These are phyloP conservation scores for Apamea crenata DNA, from an alignment of 2,888 invertebrate species.

Conservation along the genomic window DNA sequence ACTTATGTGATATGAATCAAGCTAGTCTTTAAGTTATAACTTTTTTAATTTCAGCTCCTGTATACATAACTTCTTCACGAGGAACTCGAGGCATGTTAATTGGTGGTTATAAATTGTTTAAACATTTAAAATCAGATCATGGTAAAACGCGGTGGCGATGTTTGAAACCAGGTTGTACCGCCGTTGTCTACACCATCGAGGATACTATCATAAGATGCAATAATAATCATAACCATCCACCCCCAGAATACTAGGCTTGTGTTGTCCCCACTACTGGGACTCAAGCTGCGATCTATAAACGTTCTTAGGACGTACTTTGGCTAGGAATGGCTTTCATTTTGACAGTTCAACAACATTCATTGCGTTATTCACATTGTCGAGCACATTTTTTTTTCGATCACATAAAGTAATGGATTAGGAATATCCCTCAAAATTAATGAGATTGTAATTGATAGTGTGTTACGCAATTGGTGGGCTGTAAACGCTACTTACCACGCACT, in stretches of 20 bases:
- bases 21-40: not conserved
- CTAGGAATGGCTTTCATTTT: no score
- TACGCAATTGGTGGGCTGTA: not conserved
- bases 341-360: no score
- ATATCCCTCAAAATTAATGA: no score
- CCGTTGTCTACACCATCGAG: constrained; percentile 13
- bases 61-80: constrained; percentile 5
- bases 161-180: not conserved
- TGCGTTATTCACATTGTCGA: no score
- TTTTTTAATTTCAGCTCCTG: not conserved
- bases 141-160: constrained; percentile 23
- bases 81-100: constrained; percentile 11
- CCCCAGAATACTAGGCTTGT: not conserved
- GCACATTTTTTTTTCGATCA: no score
- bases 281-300: not conserved
- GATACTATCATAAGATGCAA: constrained; percentile 1
- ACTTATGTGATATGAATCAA: no score
- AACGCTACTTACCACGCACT: not conserved
- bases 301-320: not conserved
- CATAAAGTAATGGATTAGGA: no score
- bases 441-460: no score
- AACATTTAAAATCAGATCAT: constrained; percentile 1
- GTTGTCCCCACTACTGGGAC: not conserved
- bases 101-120: constrained; percentile 13
- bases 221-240: constrained; percentile 15